Conservation (phyloP, 2,888 invertebrate species). For the Tenthredo livida region DNA sequence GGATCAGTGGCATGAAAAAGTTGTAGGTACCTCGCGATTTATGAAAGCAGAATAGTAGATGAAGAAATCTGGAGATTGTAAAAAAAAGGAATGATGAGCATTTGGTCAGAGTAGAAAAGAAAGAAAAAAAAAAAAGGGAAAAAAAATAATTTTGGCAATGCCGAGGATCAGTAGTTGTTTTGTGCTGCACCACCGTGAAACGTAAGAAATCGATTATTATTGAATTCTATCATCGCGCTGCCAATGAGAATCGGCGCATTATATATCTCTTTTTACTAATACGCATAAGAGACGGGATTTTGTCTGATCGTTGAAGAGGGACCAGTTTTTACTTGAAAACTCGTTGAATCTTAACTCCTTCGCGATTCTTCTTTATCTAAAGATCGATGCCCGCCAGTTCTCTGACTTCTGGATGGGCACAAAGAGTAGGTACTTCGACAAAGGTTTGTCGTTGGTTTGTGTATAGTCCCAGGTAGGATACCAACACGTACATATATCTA, state of each 20-base stretch:
- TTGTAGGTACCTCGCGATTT: not conserved
- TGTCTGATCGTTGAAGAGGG: slow-evolving; percentile 19
- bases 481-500: not conserved
- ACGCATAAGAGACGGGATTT: not conserved
- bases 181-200: not conserved
- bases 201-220: not conserved
- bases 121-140: too few relatives aligned
- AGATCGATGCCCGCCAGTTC: not conserved
- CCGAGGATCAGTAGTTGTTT: not conserved
- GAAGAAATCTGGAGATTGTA: not conserved
- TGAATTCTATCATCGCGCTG: not conserved
- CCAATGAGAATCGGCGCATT: not conserved
- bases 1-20: not conserved
- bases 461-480: not conserved
- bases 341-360: slow-evolving; percentile 43
- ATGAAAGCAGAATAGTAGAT: not conserved
- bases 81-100: not conserved
- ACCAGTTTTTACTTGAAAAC: slow-evolving; percentile 41
- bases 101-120: too few relatives aligned
- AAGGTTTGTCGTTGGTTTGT: not conserved
- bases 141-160: too few relatives aligned
- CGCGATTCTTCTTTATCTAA: not conserved
- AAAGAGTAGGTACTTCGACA: slow-evolving; percentile 18
- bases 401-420: not conserved
- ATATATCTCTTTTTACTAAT: not conserved